Evolutionary conservation across 35 echinoderm and acorn worm genomes (phyloP).

Genomic region (Hemicentrotus pulcherrimus): DNA sequence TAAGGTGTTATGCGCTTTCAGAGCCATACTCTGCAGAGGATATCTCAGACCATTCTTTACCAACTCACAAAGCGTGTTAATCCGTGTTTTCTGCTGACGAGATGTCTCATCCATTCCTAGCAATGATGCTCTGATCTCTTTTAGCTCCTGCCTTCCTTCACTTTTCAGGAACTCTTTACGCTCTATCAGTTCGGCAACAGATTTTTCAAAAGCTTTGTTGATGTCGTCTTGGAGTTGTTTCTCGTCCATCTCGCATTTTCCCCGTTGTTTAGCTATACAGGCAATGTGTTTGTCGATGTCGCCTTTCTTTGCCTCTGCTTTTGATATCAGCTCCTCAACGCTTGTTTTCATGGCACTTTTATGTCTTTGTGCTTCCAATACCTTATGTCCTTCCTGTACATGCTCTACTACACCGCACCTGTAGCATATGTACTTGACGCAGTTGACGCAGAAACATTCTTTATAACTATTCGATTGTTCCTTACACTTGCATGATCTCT

Average conservation of each 20-base stretch:
- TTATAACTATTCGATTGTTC: background rate
- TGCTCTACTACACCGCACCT: background rate
- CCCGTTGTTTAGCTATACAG: background rate
- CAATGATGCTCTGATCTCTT: background rate
- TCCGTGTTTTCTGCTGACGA: background rate
- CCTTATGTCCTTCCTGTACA: background rate
- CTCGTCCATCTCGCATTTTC: background rate
- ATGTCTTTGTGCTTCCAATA: background rate
- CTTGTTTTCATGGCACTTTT: background rate
- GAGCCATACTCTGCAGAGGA: background rate
- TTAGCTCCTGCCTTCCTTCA: background rate
- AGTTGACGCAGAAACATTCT: conserved; percentile 18
- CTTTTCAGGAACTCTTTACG: background rate
- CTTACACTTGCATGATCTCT: background rate
- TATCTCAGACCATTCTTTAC: background rate
- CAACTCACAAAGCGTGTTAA: background rate
- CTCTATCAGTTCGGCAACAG: background rate
- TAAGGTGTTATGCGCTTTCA: background rate
- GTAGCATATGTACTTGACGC: background rate
- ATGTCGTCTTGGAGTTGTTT: background rate
- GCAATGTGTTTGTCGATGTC: background rate
- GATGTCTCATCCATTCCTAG: background rate
- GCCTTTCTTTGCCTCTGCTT: background rate
- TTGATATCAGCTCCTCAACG: background rate
- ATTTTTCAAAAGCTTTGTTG: conserved; percentile 1